phyloP scores from a whole-genome alignment of 1,140 invertebrate genomes.

The Penaeus vannamei region DNA sequence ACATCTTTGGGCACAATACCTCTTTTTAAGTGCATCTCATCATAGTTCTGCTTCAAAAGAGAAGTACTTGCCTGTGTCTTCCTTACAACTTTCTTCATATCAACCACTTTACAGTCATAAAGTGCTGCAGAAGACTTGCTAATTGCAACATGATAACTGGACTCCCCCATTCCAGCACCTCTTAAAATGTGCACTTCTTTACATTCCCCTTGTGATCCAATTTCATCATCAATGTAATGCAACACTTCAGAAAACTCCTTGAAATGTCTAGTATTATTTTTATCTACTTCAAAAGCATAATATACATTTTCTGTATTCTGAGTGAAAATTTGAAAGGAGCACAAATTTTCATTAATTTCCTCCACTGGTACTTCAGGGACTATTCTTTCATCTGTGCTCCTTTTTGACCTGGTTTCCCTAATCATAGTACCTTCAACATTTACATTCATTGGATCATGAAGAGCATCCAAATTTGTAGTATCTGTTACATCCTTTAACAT shows the following conservation, averaged over 20 bases:
- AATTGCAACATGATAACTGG: constrained; percentile 31
- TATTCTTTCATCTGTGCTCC: too few relatives aligned
- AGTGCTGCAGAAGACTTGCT: constrained; percentile 46
- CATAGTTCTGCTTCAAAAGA: constrained; percentile 12
- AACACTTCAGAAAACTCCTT: constrained; percentile 22
- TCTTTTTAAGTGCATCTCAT: constrained; percentile 4
- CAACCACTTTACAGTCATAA: constrained; percentile 55
- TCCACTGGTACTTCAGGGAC: not conserved
- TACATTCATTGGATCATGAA: too few relatives aligned
- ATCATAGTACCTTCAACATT: too few relatives aligned
- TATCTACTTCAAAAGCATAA: constrained; percentile 17
- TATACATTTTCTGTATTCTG: not conserved
- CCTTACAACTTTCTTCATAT: constrained; percentile 14
- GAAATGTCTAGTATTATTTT: constrained; percentile 26
- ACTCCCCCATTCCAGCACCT: not conserved
- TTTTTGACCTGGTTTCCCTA: too few relatives aligned
- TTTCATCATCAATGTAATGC: constrained; percentile 28
- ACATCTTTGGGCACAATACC: not conserved
- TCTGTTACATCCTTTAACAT: too few relatives aligned
- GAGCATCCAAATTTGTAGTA: too few relatives aligned
- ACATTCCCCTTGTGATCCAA: constrained; percentile 44
- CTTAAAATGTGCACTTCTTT: constrained; percentile 43
- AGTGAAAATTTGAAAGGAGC: not conserved
- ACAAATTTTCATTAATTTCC: not conserved
- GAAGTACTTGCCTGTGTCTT: constrained; percentile 24